A percentile compares a stretch with the other conserved stretches of the same genome.
These are phyloP conservation scores for Cercocebus atys DNA, from an alignment of 2,113 vertebrate genomes.

Conservation along the genomic window DNA sequence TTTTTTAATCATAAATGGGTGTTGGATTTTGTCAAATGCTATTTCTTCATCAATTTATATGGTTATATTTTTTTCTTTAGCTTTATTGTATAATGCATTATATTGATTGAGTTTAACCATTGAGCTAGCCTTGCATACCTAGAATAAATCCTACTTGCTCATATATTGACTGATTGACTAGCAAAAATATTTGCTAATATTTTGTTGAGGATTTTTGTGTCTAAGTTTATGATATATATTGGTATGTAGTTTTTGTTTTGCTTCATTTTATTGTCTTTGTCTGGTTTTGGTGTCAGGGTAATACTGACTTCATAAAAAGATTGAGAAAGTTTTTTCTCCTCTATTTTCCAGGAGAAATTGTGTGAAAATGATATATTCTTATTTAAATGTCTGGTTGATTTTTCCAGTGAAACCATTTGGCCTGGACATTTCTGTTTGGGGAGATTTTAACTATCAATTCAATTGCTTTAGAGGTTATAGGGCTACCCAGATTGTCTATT, in stretches of 20 bases:
- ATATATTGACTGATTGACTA: background rate
- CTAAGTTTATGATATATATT: background rate
- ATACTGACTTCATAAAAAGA: background rate
- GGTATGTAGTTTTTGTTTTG: background rate
- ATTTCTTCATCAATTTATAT: background rate
- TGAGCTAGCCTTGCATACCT: background rate
- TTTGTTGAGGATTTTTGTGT: background rate
- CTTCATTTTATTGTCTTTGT: background rate
- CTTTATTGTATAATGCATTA: background rate
- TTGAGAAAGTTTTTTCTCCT: background rate
- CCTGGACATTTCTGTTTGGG: background rate
- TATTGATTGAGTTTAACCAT: background rate
- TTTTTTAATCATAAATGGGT: background rate
- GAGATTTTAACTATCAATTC: background rate
- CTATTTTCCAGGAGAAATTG: background rate
- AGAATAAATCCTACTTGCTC: background rate
- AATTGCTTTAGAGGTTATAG: background rate
- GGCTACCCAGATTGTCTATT: background rate
- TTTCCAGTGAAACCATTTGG: background rate
- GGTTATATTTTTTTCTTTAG: background rate
- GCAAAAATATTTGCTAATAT: background rate
- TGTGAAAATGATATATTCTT: background rate
- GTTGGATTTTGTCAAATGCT: background rate
- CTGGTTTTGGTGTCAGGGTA: background rate
- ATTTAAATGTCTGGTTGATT: background rate